phyloP scores from a whole-genome alignment of 2,113 vertebrate species.

The Scartelaos histophorus region DNA sequence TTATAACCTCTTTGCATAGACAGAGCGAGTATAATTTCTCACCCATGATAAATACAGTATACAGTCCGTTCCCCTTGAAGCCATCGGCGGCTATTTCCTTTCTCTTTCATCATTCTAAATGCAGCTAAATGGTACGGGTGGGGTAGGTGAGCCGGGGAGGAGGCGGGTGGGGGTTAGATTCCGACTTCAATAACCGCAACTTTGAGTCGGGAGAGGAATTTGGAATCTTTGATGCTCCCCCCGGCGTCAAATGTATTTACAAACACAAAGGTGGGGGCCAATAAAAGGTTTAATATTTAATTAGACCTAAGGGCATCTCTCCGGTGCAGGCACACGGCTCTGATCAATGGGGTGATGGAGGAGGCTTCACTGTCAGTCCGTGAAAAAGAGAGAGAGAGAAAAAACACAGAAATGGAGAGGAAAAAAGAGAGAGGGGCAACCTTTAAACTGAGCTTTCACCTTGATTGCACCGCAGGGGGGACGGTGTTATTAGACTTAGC shows the following conservation, averaged over 20 bases:
- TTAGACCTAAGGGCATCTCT: conserved; percentile 70
- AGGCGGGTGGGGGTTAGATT: conserved; percentile 25
- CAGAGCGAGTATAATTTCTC: conserved; percentile 49
- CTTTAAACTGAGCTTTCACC: conserved; percentile 39
- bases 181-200: conserved; percentile 66
- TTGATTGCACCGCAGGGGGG: conserved; percentile 28
- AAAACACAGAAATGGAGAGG: too few relatives aligned
- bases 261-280: conserved; percentile 71
- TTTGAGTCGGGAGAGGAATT: conserved; percentile 65
- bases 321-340: conserved; percentile 43
- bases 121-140: conserved; percentile 66
- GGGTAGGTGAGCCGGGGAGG: conserved; percentile 18
- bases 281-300: conserved; percentile 79
- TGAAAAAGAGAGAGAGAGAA: not conserved
- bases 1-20: conserved; percentile 50
- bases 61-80: conserved; percentile 58
- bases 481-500: conserved; percentile 3
- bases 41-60: conserved; percentile 55
- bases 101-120: conserved; percentile 78
- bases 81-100: conserved; percentile 70
- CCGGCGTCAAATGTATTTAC: conserved; percentile 75
- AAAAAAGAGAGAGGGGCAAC: conserved; percentile 36
- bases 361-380: conserved; percentile 48
- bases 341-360: conserved; percentile 68
- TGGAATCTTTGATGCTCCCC: conserved; percentile 70